Base-by-base conservation (phyloP, 2,888 invertebrate species). In the Drosophila niveifrons region DNA sequence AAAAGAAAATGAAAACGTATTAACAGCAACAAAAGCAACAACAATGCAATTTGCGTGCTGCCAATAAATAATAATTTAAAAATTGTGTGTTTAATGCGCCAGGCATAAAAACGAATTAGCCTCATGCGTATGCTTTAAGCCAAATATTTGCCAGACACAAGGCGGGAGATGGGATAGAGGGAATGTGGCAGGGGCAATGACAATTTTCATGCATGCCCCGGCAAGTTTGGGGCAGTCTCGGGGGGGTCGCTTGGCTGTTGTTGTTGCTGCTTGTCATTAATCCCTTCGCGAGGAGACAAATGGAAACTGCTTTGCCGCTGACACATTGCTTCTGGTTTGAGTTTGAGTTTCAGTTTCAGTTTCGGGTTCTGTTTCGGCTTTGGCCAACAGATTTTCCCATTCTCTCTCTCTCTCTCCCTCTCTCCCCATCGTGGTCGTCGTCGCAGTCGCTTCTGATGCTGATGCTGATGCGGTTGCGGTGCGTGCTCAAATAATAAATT, bases 31-130 rank as follows among this genome's bases (percentile, higher is more conserved):
- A 44, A 41, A 7, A 47, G 66, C 31, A 47, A 67, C 31, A 71
- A 63, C 34, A 71, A 63, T 69, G 69, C 65, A 81, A 64, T 61
- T 62, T 65, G 64, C 66, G 23, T n/a, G 52, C 48, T 56, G 56
- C 77, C 81, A 77, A 85, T 83, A 85, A 85, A 85, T 85, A 79
- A 79, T 85, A 82, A 82, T 88, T 85, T 77, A 82, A 87, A 80
- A 73, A 75, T 74, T 68, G 52, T 61, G 52, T 61, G 67, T 80
- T 76, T 69, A 67, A 75, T 73, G 65, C 52, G 66, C n/a, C 57
- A 62, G 55, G 66, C 69, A 84, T 82, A 61, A 78, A 87, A 74
- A 56, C 67, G 79, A 77, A 83, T 78, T 84, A 76, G 85, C 71
- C 75, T 66, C 41, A 36, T 39, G 47, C 48, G 44, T 18, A 47